Evolutionary conservation across 2,113 vertebrate species (phyloP).

Genomic region (Lonchura striata): DNA sequence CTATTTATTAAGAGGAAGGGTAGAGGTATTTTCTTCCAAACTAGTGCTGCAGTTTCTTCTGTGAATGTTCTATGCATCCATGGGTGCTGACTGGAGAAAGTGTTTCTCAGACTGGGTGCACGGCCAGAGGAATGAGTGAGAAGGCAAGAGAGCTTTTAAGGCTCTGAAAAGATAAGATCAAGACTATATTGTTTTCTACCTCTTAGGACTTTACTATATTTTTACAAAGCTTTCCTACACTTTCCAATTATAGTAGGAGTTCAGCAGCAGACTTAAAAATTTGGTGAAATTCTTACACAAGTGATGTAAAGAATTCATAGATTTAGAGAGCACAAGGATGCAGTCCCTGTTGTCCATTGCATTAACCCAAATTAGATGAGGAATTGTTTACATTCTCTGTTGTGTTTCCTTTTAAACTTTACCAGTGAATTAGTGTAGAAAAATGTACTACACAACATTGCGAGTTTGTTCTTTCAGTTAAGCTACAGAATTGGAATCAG

Average conservation of each 20-base stretch:
- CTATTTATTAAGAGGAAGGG: background rate
- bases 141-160: background rate
- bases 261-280: background rate
- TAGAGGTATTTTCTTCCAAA: background rate
- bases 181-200: background rate
- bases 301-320: background rate
- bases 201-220: background rate
- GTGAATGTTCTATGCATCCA: accelerated
- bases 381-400: background rate
- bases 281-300: background rate
- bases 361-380: background rate
- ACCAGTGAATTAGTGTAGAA: background rate
- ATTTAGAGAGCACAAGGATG: background rate
- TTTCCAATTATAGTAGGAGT: background rate
- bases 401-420: background rate
- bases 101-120: background rate
- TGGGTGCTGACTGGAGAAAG: background rate
- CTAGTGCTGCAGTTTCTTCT: background rate
- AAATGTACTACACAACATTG: background rate
- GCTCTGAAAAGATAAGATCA: background rate
- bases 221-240: background rate
- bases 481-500: background rate
- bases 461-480: background rate
- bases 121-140: background rate
- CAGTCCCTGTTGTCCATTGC: background rate